These are phyloP conservation scores for Chlorospingus semifuscus DNA, from an alignment of 2,797 vertebrate genomes.

Conservation along the genomic window DNA sequence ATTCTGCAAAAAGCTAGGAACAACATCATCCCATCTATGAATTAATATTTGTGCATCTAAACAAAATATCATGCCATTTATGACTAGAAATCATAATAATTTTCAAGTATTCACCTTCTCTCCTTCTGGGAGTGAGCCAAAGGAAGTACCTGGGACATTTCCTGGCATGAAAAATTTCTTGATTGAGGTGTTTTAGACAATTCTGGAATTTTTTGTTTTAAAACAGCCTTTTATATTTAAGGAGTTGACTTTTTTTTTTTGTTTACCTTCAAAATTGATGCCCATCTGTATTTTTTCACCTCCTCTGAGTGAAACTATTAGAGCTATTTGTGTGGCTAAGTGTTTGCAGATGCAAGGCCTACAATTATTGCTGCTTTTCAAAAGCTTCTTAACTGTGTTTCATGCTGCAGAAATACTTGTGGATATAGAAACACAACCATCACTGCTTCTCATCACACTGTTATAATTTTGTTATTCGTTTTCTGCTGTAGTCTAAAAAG, in stretches of 20 bases:
- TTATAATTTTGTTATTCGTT: not conserved
- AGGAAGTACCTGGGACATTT: not conserved
- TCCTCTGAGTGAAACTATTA: not conserved
- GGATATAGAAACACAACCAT: not conserved
- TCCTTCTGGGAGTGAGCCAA: not conserved
- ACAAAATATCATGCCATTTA: not conserved
- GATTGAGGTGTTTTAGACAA: not conserved
- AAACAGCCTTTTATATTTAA: not conserved
- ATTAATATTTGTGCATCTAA: not conserved
- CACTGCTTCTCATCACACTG: not conserved
- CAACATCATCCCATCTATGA: fast-evolving
- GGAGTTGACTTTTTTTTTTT: not conserved
- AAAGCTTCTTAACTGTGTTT: not conserved
- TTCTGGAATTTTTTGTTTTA: not conserved
- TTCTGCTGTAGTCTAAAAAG: not conserved
- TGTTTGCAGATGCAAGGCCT: not conserved
- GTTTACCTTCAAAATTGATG: not conserved
- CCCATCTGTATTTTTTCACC: not conserved
- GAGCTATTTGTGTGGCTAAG: not conserved
- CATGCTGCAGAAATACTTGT: not conserved
- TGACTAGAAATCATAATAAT: not conserved
- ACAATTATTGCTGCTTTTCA: not conserved
- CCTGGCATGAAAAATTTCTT: not conserved
- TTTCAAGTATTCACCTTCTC: not conserved
- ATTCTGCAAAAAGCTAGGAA: not conserved